phyloP scores from a whole-genome alignment of 2,113 vertebrate species.

The Tursiops truncatus region DNA sequence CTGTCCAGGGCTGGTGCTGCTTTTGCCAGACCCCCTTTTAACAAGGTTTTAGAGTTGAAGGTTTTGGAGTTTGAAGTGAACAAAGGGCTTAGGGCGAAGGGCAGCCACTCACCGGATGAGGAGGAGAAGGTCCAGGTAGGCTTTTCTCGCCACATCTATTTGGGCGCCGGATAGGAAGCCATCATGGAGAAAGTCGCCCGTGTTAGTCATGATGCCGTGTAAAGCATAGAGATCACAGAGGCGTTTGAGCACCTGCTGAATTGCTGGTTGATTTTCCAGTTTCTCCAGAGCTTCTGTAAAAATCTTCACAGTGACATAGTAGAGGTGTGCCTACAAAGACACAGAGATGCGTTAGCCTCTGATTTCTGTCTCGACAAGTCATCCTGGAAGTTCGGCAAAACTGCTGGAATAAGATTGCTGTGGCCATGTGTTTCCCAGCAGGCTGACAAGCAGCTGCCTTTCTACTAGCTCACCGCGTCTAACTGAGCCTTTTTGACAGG shows the following conservation, averaged over 20 bases:
- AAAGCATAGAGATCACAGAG: slow-evolving; percentile 86
- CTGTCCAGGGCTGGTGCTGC: neutral
- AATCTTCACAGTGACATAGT: slow-evolving; percentile 83
- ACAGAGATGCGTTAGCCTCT: slow-evolving; percentile 20
- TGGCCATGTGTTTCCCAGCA: neutral
- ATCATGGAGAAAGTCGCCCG: slow-evolving; percentile 82
- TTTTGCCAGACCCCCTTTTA: neutral
- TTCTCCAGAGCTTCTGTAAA: slow-evolving; percentile 80
- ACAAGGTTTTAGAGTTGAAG: neutral
- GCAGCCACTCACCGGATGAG: slow-evolving; percentile 83
- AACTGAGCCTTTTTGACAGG: neutral
- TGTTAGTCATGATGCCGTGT: slow-evolving; percentile 80
- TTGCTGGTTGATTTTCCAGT: slow-evolving; percentile 73
- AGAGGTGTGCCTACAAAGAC: slow-evolving; percentile 84
- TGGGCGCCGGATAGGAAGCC: slow-evolving; percentile 83
- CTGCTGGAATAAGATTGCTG: neutral
- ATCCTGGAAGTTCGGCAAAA: neutral
- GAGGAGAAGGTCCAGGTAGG: slow-evolving; percentile 82
- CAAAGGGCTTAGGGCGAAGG: neutral
- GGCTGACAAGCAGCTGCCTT: neutral
- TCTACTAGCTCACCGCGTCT: neutral
- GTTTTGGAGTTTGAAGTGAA: neutral
- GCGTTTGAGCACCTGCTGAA: slow-evolving; percentile 81
- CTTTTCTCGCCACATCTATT: slow-evolving; percentile 79
- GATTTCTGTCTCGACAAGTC: neutral